Percentiles rank a stretch among this genome's conserved stretches.
Evolutionary conservation across 1,140 invertebrate genomes (phyloP).

Genomic region (Ganaspis sp.): DNA sequence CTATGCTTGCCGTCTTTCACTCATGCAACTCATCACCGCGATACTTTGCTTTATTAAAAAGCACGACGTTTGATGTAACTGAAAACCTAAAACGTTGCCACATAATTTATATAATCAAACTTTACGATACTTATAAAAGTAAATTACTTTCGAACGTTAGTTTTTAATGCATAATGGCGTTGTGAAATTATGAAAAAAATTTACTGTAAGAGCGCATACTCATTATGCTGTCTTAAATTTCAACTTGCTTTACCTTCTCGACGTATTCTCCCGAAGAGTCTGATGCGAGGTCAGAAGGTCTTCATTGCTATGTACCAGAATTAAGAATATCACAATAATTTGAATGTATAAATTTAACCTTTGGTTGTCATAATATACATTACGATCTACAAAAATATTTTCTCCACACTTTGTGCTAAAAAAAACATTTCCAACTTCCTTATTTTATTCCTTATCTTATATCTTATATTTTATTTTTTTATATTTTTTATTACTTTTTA

Average conservation of each 20-base stretch:
- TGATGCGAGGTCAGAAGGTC: constrained; percentile 10
- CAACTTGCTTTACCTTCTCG: constrained; percentile 36
- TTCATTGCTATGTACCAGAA: constrained; percentile 16
- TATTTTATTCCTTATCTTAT: too few species aligned
- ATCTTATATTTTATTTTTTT: too few species aligned
- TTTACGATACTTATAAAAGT: constrained; percentile 12
- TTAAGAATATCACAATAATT: neutral
- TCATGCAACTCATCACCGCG: constrained; percentile 10
- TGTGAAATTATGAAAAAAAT: constrained; percentile 21
- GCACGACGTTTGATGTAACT: constrained; percentile 2
- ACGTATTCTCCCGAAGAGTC: neutral
- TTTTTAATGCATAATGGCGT: neutral
- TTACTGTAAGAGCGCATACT: constrained; percentile 36
- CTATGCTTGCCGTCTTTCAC: constrained; percentile 21
- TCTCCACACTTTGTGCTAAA: too few species aligned
- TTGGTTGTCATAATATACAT: neutral
- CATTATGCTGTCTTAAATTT: constrained; percentile 67
- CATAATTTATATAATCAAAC: constrained; percentile 12
- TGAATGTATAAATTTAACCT: neutral
- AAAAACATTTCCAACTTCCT: too few species aligned
- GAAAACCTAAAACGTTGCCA: constrained; percentile 6
- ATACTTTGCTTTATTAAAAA: constrained; percentile 15
- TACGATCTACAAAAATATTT: too few species aligned
- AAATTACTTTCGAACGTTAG: neutral
- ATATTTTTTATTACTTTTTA: too few species aligned